phyloP scores from a whole-genome alignment of 1,140 invertebrate genomes.

The Myzus persicae region DNA sequence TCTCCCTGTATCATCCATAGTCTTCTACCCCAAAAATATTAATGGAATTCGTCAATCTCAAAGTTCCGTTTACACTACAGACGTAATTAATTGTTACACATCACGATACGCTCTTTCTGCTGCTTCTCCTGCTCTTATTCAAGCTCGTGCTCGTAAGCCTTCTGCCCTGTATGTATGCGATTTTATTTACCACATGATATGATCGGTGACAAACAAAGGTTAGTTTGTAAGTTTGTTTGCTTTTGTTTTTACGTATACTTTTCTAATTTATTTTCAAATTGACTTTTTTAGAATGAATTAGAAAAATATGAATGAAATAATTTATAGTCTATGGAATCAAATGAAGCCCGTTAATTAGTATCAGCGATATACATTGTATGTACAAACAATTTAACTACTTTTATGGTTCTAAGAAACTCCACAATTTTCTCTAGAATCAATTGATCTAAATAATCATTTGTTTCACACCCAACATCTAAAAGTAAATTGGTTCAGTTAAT shows the following conservation, averaged over 20 bases:
- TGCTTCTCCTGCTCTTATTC: not conserved
- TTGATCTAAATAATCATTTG: too few species aligned
- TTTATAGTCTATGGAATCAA: not conserved
- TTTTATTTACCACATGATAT: not conserved
- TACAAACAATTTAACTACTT: not conserved
- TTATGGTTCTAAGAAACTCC: too few species aligned
- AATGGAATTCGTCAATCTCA: constrained; percentile 54
- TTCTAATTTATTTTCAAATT: not conserved
- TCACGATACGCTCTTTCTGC: not conserved
- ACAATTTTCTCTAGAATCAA: too few species aligned
- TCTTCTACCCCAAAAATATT: constrained; percentile 47
- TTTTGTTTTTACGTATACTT: not conserved
- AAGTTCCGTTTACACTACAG: not conserved
- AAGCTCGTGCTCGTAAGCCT: not conserved
- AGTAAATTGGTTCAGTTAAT: too few species aligned
- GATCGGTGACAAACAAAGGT: not conserved
- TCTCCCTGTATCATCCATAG: not conserved
- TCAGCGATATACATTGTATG: not conserved
- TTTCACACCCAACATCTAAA: too few species aligned
- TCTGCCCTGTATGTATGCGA: not conserved
- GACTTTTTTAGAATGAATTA: not conserved
- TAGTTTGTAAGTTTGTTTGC: not conserved
- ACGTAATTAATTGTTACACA: constrained; percentile 50
- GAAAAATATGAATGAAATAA: not conserved
- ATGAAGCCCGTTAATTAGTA: not conserved